Conservation (phyloP, 2,113 vertebrate genomes). For the Thinocorus orbignyianus region DNA sequence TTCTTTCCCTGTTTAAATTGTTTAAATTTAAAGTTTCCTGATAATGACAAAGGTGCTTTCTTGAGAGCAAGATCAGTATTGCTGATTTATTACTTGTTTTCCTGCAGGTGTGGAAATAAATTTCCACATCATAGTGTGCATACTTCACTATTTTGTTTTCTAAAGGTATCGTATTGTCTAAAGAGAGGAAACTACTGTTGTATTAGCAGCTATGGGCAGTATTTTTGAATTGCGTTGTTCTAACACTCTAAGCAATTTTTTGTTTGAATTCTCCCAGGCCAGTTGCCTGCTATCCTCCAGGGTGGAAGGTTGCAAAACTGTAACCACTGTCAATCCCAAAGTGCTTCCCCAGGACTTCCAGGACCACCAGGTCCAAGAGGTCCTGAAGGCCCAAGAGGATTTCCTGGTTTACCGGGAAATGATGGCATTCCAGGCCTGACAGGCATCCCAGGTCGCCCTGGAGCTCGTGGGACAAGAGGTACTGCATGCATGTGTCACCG, state of each 20-base stretch:
- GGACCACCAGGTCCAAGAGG: slow-evolving; percentile 86
- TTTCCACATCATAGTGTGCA: not conserved
- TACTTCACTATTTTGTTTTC: not conserved
- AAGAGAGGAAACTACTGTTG: not conserved
- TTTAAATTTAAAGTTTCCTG: not conserved
- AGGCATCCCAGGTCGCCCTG: slow-evolving; percentile 85
- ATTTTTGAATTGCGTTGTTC: not conserved
- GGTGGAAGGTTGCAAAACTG: slow-evolving; percentile 85
- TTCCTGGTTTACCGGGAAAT: slow-evolving; percentile 85
- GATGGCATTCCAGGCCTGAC: slow-evolving; percentile 83
- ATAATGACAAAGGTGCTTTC: not conserved
- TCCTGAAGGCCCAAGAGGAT: slow-evolving; percentile 84
- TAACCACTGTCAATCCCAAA: slow-evolving; percentile 81
- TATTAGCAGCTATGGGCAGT: not conserved
- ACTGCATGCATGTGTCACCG: not conserved
- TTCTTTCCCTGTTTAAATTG: not conserved
- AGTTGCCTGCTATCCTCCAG: slow-evolving; percentile 84
- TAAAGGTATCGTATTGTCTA: not conserved
- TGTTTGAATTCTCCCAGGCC: slow-evolving; percentile 76
- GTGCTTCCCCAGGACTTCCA: slow-evolving; percentile 80
- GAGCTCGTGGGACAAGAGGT: slow-evolving; percentile 89
- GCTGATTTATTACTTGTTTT: not conserved
- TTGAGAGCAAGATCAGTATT: not conserved
- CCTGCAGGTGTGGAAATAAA: fast-evolving
- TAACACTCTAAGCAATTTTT: not conserved